Conservation (phyloP, 2,113 vertebrate species). For the Myiozetetes cayanensis region DNA sequence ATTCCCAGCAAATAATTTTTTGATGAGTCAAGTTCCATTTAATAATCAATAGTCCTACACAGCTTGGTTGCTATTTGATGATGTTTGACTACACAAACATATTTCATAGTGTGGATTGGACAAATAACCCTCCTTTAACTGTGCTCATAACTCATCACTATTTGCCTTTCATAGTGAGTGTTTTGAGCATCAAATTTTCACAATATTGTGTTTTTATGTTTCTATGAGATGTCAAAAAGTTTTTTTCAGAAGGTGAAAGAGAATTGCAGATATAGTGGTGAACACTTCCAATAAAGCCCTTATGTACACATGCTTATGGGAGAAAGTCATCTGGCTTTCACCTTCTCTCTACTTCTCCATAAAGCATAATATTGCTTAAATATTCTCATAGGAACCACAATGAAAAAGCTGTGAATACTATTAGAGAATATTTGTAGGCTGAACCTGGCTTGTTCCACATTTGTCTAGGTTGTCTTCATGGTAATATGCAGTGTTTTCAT, state of each 20-base stretch:
- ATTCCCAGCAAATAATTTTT: background rate
- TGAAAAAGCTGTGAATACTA: background rate
- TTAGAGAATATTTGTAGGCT: background rate
- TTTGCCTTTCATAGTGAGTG: background rate
- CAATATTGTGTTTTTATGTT: background rate
- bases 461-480: background rate
- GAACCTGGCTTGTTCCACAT: background rate
- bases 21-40: background rate
- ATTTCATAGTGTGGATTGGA: background rate
- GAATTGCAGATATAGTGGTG: background rate
- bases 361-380: background rate
- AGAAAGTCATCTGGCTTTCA: background rate
- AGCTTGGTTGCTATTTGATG: background rate
- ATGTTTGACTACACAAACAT: background rate
- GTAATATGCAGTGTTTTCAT: background rate
- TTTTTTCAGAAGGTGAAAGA: slow-evolving; percentile 6
- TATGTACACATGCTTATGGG: background rate
- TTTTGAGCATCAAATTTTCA: slow-evolving; percentile 21
- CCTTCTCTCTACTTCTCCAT: background rate
- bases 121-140: background rate
- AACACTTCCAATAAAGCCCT: background rate
- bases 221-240: background rate
- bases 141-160: background rate
- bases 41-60: background rate
- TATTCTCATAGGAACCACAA: background rate